Evolutionary conservation across 2,888 invertebrate genomes (phyloP), one percentile per base, ranked within the genome.

Genomic region (Malthinus flaveolus): DNA sequence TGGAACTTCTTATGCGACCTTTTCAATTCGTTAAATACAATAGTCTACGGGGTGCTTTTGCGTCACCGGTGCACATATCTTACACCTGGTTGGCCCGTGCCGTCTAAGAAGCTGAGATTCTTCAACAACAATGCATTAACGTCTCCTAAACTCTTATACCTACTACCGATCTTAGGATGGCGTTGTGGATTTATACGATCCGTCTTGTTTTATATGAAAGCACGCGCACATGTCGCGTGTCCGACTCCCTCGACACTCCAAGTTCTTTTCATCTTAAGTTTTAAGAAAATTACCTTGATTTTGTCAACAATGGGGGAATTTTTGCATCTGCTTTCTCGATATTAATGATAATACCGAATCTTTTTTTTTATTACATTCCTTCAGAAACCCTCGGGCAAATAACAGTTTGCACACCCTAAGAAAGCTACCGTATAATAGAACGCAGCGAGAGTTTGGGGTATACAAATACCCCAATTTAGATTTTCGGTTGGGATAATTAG

Each of bases 1-100:
- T 61, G 56, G 62, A 59, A 61, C 60, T 64, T 49, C 62, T 60
- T 63, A 23, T 23, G 48, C 52, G 60, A 45, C 57, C 60, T 55
- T 57, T 63, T 61, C 53, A 63, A 58, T 60, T 51, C 51, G 47
- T 45, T 35, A 44, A 49, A 51, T 49, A 61, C 61, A 65, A 61
- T 58, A 52, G 61, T 39, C 61, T 60, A 55, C 61, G 59, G 59
- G 63, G 61, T 59, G 59, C 59, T 63, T 23, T 23, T 64, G 65
- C 63, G 59, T 62, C 59, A 62, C 57, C 54, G 56, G 56, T 50
- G 55, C 46, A 48, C 46, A 23, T 45, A 51, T 60, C 60, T 15
- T 48, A 62, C 65, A 65, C 63, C 65, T 65, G 65, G 65, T 49
- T 54, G 63, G 63, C 65, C 63, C 63, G 63, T 65, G 65, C 65